Conservation (phyloP, 2,888 invertebrate species). For the Priocnemis perturbator region DNA sequence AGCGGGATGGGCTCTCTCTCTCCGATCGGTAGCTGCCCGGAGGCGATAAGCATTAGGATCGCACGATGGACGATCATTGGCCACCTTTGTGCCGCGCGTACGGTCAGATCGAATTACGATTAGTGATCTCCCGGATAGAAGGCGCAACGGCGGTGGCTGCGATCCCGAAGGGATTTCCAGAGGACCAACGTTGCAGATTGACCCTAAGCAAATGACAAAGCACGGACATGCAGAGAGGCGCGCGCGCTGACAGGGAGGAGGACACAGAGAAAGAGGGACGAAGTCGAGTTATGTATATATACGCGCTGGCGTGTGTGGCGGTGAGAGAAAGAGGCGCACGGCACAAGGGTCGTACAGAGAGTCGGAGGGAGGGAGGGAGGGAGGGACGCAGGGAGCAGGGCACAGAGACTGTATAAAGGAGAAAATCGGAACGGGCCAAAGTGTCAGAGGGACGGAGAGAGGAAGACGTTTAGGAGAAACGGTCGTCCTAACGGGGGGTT, state of each 20-base stretch:
- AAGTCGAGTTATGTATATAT: conserved; percentile 4
- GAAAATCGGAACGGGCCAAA: conserved; percentile 14
- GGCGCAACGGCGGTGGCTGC: conserved; percentile 34
- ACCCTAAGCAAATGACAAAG: conserved; percentile 72
- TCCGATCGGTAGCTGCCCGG: conserved; percentile 37
- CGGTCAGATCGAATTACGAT: conserved; percentile 69
- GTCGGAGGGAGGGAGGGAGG: conserved; percentile 31
- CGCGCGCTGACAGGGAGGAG: conserved; percentile 30
- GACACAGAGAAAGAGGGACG: conserved; percentile 14
- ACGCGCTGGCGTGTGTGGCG: conserved; percentile 19
- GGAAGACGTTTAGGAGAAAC: conserved; percentile 33
- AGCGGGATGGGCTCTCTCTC: conserved; percentile 22
- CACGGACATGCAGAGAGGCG: conserved; percentile 48
- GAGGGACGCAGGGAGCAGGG: conserved; percentile 25
- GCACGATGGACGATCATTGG: conserved; percentile 52
- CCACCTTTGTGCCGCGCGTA: conserved; percentile 56
- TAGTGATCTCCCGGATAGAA: conserved; percentile 61
- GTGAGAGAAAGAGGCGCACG: conserved; percentile 26
- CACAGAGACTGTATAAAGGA: conserved; percentile 3
- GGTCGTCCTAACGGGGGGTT: conserved; percentile 33
- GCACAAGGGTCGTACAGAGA: conserved; percentile 11
- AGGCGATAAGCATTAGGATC: conserved; percentile 57
- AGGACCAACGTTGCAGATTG: conserved; percentile 63
- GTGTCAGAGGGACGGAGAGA: conserved; percentile 12
- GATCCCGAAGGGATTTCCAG: conserved; percentile 54